Percentiles rank a stretch among this genome's conserved stretches.
phyloP scores from a whole-genome alignment of 1,140 invertebrate species.

The Heliconius hewitsoni region DNA sequence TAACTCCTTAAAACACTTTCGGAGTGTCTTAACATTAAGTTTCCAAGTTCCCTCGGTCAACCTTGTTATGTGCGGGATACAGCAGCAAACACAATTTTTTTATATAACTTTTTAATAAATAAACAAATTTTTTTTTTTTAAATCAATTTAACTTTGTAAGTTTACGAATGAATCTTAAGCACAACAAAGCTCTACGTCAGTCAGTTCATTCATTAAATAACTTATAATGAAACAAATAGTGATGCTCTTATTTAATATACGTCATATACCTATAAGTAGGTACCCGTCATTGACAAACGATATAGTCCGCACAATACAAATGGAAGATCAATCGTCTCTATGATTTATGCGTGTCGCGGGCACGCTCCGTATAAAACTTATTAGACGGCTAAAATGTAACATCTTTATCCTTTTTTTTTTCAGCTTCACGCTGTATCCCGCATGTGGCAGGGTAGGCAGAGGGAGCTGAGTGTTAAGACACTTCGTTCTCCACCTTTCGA shows the following conservation, averaged over 20 bases:
- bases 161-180: neutral
- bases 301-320: slow-evolving; percentile 25
- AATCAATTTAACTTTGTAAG: no score
- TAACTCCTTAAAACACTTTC: neutral
- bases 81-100: no score
- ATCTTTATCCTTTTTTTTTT: neutral
- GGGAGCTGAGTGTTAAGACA: no score
- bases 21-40: no score
- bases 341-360: slow-evolving; percentile 35
- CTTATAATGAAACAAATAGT: neutral
- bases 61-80: no score
- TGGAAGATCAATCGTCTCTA: slow-evolving; percentile 28
- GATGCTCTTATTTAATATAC: neutral
- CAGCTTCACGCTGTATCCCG: no score
- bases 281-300: slow-evolving; percentile 16
- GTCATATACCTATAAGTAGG: neutral
- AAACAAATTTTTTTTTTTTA: no score
- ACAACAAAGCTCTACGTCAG: neutral
- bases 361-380: slow-evolving; percentile 17
- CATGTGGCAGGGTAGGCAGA: no score
- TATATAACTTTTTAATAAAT: no score
- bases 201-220: slow-evolving; percentile 3
- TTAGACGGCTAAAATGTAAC: slow-evolving; percentile 24
- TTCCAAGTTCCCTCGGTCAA: neutral
- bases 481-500: no score